A percentile compares a stretch with the other conserved stretches of the same genome.
Conservation (phyloP, 2,113 vertebrate genomes). For the Crotalus tigris region DNA sequence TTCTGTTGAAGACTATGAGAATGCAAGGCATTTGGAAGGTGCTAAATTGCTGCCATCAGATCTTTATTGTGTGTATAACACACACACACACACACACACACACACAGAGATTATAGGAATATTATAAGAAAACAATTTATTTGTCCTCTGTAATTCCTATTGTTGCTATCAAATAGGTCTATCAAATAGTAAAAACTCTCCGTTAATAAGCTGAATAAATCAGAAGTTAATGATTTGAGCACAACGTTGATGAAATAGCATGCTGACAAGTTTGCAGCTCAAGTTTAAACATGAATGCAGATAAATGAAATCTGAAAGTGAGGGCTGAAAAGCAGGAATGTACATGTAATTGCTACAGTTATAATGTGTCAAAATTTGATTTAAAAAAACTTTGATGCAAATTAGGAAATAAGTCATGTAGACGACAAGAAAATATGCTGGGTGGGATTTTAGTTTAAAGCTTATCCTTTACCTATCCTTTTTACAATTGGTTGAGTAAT, state of each 20-base stretch:
- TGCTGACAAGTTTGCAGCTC: constrained; percentile 45
- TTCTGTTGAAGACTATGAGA: neutral
- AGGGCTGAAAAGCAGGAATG: constrained; percentile 52
- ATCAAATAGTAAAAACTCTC: neutral
- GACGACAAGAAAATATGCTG: neutral
- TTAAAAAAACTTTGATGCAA: neutral
- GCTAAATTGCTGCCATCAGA: neutral
- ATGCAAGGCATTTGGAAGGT: neutral
- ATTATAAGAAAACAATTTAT: neutral
- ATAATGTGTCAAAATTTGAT: constrained; percentile 38
- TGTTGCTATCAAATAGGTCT: neutral
- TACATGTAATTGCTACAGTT: constrained; percentile 14
- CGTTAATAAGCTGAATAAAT: neutral
- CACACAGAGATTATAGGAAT: no score
- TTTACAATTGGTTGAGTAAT: accelerated
- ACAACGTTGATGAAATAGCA: neutral
- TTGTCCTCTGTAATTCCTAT: neutral
- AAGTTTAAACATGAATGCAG: constrained; percentile 70
- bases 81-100: neutral
- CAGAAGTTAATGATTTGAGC: constrained; percentile 8
- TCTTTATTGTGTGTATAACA: neutral
- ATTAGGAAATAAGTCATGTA: accelerated
- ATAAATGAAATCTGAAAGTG: constrained; percentile 34
- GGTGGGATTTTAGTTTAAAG: accelerated
- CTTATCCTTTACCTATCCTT: neutral